Percentiles rank a stretch among this genome's conserved stretches.
These are phyloP conservation scores for Beris morrisii DNA, from an alignment of 2,888 invertebrate species.

Conservation along the genomic window DNA sequence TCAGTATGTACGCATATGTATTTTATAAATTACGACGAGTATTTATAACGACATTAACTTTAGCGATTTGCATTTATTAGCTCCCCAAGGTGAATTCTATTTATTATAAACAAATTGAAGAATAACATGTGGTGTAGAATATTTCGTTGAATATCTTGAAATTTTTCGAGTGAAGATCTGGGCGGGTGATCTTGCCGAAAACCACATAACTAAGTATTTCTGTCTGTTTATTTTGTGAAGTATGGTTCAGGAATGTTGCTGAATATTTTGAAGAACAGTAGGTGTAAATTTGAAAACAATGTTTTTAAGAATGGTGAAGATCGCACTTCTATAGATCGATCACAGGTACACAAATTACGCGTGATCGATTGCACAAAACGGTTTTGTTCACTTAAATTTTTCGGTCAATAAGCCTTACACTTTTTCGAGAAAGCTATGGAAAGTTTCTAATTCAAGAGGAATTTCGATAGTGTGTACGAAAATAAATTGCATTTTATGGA, in stretches of 20 bases:
- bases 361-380: no score
- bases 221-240: neutral
- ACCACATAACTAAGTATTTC: neutral
- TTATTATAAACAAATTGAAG: conserved; percentile 1
- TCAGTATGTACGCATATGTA: no score
- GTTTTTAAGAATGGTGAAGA: neutral
- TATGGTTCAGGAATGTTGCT: neutral
- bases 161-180: conserved; percentile 6
- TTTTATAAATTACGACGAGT: no score
- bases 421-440: neutral
- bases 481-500: neutral
- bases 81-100: conserved; percentile 11
- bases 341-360: neutral
- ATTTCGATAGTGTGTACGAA: no score
- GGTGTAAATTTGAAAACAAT: conserved; percentile 17
- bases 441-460: no score
- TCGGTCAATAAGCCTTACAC: neutral
- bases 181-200: neutral
- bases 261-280: conserved; percentile 8
- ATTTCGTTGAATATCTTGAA: neutral
- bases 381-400: neutral
- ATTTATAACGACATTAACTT: no score
- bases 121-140: conserved; percentile 9
- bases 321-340: neutral
- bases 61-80: neutral